These are phyloP conservation scores for Pimephales promelas DNA, from an alignment of 2,113 vertebrate genomes.

Conservation along the genomic window DNA sequence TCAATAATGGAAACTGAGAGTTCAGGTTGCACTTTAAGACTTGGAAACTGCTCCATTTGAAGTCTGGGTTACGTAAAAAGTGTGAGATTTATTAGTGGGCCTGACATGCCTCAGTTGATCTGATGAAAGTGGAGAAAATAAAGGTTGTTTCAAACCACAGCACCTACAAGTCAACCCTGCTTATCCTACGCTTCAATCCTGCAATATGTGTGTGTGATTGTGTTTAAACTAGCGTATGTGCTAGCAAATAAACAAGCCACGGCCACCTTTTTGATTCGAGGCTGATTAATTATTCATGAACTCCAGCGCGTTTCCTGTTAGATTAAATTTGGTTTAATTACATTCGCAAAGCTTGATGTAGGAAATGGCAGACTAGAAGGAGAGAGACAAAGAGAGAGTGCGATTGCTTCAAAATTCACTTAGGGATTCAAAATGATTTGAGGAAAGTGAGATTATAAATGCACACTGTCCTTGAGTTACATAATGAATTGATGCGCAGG, in stretches of 20 bases:
- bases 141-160: background rate
- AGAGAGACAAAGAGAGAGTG: background rate
- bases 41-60: background rate
- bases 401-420: slow-evolving; percentile 23
- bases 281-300: slow-evolving; percentile 39
- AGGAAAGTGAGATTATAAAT: slow-evolving; percentile 9
- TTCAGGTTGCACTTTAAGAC: slow-evolving; percentile 31
- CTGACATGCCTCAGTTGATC: slow-evolving; percentile 12
- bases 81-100: background rate
- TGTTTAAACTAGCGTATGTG: background rate
- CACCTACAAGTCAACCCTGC: background rate
- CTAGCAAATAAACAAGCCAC: slow-evolving; percentile 16
- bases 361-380: background rate
- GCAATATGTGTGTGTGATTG: background rate
- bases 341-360: slow-evolving; percentile 21
- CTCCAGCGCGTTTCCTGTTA: slow-evolving; percentile 9
- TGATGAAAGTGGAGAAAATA: slow-evolving; percentile 7
- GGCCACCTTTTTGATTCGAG: slow-evolving; percentile 12
- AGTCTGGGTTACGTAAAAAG: background rate
- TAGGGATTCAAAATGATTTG: slow-evolving; percentile 15
- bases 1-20: slow-evolving; percentile 33
- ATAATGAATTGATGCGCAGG: slow-evolving; percentile 12
- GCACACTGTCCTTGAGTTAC: slow-evolving; percentile 11
- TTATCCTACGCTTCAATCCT: slow-evolving; percentile 1
- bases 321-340: slow-evolving; percentile 45